phyloP scores from a whole-genome alignment of 2,888 invertebrate genomes.

The Apotomis betuletana region DNA sequence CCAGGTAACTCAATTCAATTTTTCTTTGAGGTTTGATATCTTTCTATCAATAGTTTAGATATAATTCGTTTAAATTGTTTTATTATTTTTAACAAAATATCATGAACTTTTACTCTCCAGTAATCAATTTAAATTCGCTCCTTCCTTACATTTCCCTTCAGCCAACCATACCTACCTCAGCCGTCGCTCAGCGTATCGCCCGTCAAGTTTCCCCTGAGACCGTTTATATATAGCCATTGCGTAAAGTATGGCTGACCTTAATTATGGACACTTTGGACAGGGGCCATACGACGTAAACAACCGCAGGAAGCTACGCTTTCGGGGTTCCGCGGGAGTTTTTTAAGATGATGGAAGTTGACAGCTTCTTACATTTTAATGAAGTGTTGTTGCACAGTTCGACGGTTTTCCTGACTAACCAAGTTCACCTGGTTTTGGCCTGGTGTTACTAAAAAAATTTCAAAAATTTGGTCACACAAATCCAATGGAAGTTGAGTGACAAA shows the following conservation, averaged over 20 bases:
- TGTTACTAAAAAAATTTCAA: no score
- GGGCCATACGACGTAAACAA: constrained; percentile 59
- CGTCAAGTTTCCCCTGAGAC: constrained; percentile 42
- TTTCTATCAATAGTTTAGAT: no score
- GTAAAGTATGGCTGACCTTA: constrained; percentile 71
- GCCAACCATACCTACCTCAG: background rate
- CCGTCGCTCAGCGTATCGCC: constrained; percentile 37
- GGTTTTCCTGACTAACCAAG: no score
- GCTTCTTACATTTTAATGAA: background rate
- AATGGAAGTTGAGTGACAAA: no score
- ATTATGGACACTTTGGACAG: constrained; percentile 72
- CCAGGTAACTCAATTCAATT: no score
- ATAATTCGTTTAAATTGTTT: no score
- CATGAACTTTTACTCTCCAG: no score
- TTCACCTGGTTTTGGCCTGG: no score
- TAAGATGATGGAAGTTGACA: background rate
- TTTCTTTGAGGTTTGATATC: no score
- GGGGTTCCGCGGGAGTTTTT: constrained; percentile 4
- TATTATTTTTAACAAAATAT: no score
- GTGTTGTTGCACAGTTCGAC: background rate
- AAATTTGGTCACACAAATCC: no score
- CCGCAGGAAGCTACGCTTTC: constrained; percentile 54
- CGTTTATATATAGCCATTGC: constrained; percentile 72
- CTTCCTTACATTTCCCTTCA: background rate
- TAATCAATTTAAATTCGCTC: no score